Conservation (phyloP, 2,888 invertebrate species). For the Panorpa germanica region DNA sequence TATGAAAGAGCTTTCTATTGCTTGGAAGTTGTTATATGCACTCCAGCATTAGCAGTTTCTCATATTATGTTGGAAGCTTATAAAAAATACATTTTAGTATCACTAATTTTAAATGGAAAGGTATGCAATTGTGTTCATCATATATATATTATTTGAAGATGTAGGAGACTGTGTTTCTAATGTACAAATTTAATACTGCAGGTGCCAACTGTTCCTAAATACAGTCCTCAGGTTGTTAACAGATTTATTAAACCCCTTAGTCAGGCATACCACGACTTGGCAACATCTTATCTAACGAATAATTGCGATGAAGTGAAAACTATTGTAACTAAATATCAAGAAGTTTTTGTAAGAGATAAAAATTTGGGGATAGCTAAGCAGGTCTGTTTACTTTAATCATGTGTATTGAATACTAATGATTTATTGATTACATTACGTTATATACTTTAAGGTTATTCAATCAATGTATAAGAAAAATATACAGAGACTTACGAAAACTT, state of each 20-base stretch:
- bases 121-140: conserved; percentile 24
- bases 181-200: conserved; percentile 16
- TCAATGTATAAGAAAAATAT: conserved; percentile 93
- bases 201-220: conserved; percentile 62
- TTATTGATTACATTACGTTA: conserved; percentile 5
- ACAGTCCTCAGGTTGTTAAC: conserved; percentile 76
- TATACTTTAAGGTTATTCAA: conserved; percentile 46
- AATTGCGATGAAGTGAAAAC: conserved; percentile 49
- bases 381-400: conserved; percentile 19
- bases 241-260: conserved; percentile 72
- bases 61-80: conserved; percentile 96
- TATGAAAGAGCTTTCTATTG: conserved; percentile 86
- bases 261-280: conserved; percentile 74
- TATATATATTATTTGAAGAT: background rate
- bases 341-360: conserved; percentile 58
- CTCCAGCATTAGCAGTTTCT: conserved; percentile 86
- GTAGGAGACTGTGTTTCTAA: conserved; percentile 1
- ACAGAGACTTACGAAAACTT: conserved; percentile 87
- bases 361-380: conserved; percentile 66
- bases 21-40: conserved; percentile 88
- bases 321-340: conserved; percentile 57
- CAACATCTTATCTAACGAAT: conserved; percentile 58
- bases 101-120: conserved; percentile 82
- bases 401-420: conserved; percentile 2
- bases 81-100: conserved; percentile 88